These are phyloP conservation scores for Drosophila bunnanda DNA, from an alignment of 2,888 invertebrate genomes.

Conservation along the genomic window DNA sequence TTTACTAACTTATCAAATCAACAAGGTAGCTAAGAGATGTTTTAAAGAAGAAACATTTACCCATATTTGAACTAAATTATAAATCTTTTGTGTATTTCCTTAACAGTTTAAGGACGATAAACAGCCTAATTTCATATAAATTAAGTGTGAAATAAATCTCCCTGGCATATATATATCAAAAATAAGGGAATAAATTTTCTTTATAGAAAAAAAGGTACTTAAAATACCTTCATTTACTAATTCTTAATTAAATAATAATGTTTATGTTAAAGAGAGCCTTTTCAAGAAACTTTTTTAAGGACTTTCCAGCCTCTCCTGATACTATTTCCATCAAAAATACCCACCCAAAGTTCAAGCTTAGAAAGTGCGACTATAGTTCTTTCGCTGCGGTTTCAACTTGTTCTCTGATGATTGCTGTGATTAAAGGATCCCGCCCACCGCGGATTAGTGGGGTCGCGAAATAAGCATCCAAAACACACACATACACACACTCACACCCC, in stretches of 20 bases:
- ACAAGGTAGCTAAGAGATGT: not conserved
- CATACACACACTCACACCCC: not conserved
- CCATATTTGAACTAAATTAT: not conserved
- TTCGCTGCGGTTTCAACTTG: slow-evolving; percentile 6
- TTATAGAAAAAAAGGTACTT: too few species aligned
- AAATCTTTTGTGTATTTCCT: not conserved
- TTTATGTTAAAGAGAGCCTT: too few species aligned
- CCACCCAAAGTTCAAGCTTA: not conserved
- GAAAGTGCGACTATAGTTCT: not conserved
- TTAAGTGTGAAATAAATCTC: too few species aligned
- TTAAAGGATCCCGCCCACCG: slow-evolving; percentile 27
- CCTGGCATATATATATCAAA: too few species aligned
- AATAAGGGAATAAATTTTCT: too few species aligned
- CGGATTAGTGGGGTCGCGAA: slow-evolving; percentile 41
- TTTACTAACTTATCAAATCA: not conserved
- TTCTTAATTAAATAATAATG: too few species aligned
- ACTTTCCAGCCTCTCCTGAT: not conserved
- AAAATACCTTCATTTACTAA: too few species aligned
- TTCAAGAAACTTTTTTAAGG: too few species aligned
- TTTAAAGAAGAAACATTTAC: not conserved
- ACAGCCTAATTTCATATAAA: too few species aligned
- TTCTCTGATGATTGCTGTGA: slow-evolving; percentile 29
- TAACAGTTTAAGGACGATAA: not conserved
- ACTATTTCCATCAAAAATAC: not conserved
- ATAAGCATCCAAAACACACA: slow-evolving; percentile 29